These are phyloP conservation scores for Piezodorus guildinii DNA, from an alignment of 1,140 invertebrate genomes.

Conservation along the genomic window DNA sequence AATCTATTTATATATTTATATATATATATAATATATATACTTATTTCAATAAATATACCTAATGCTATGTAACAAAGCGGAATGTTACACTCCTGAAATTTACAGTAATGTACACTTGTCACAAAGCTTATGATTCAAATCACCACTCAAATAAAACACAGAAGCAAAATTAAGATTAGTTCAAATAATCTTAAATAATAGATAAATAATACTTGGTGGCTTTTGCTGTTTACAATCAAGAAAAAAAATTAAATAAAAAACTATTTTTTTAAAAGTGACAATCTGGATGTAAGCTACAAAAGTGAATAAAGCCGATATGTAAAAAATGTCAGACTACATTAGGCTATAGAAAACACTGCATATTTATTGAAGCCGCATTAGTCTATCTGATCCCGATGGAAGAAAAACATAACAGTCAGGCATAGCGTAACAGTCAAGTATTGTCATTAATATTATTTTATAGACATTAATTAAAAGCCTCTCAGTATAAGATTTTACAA, in stretches of 20 bases:
- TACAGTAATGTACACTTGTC: conserved; percentile 16
- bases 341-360: conserved; percentile 3
- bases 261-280: too few species aligned
- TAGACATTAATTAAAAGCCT: neutral
- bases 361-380: neutral
- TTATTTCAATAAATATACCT: conserved; percentile 11
- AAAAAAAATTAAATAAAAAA: neutral
- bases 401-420: conserved; percentile 9
- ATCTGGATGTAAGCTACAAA: neutral
- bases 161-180: neutral
- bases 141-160: conserved; percentile 3
- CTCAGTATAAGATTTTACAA: neutral
- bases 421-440: conserved; percentile 12
- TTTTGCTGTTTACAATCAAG: neutral
- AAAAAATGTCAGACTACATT: conserved; percentile 6
- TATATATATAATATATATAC: conserved; percentile 1
- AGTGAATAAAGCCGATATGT: conserved; percentile 7
- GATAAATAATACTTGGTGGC: conserved; percentile 2
- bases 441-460: conserved; percentile 11
- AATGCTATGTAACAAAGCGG: conserved; percentile 15
- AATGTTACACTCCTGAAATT: conserved; percentile 16
- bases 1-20: conserved; percentile 14
- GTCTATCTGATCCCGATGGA: conserved; percentile 10
- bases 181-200: neutral
- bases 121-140: conserved; percentile 6